These are phyloP conservation scores for Xyliphius kryptos DNA, from an alignment of 2,113 vertebrate species.

Conservation along the genomic window DNA sequence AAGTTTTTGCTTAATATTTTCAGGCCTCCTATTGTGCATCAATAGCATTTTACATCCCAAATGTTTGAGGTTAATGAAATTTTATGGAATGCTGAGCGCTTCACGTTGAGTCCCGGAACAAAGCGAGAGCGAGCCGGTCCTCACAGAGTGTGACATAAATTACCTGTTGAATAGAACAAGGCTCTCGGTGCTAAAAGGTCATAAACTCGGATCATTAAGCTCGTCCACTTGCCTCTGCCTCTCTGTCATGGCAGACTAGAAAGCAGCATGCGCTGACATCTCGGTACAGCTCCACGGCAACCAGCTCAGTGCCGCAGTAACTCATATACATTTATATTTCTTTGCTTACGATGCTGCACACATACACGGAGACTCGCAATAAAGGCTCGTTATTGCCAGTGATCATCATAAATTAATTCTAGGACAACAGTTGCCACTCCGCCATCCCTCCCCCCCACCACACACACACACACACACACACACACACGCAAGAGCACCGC, in stretches of 20 bases:
- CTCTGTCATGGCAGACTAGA: slow-evolving; percentile 17
- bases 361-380: not conserved
- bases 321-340: not conserved
- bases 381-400: no score
- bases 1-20: slow-evolving; percentile 16
- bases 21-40: not conserved
- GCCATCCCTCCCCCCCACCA: no score
- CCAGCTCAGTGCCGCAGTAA: not conserved
- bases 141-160: slow-evolving; percentile 48
- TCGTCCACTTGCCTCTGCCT: slow-evolving; percentile 49
- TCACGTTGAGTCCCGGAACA: slow-evolving; percentile 31
- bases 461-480: no score
- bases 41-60: slow-evolving; percentile 9
- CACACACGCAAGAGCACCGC: no score
- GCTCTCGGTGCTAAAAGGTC: slow-evolving; percentile 66
- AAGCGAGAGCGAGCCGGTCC: slow-evolving; percentile 45
- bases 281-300: not conserved
- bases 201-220: slow-evolving; percentile 61
- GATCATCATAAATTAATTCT: no score
- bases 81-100: slow-evolving; percentile 9
- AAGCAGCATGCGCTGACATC: slow-evolving; percentile 5
- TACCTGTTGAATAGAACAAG: slow-evolving; percentile 51
- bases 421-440: no score
- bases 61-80: slow-evolving; percentile 13
- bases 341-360: not conserved